These are phyloP conservation scores for Salticus scenicus DNA, from an alignment of 2,888 invertebrate genomes.

Conservation along the genomic window DNA sequence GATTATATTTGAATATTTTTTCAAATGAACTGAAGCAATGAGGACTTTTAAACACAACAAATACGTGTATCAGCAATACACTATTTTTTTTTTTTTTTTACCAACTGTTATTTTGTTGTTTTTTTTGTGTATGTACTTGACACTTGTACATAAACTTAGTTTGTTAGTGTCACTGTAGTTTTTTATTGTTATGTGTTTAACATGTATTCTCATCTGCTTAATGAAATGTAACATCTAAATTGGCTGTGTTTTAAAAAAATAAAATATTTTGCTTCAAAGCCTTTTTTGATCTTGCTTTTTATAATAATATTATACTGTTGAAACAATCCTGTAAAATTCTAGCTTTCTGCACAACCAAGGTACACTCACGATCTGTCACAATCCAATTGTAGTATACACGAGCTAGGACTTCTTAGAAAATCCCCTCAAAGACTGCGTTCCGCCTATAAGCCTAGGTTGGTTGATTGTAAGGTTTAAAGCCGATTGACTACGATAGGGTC, in stretches of 20 bases:
- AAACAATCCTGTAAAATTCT: no score
- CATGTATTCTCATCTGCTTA: slow-evolving; percentile 3
- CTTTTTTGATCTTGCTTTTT: no score
- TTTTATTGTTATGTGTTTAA: background rate
- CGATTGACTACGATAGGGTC: no score
- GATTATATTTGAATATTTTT: background rate
- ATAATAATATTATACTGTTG: no score
- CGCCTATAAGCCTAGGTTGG: no score
- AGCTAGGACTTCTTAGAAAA: no score
- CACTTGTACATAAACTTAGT: slow-evolving; percentile 1
- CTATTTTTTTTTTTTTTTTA: background rate
- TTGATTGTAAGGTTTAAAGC: no score
- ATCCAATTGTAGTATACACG: no score
- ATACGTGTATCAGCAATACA: background rate
- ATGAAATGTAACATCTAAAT: background rate
- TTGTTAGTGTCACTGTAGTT: background rate
- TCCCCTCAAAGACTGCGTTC: no score
- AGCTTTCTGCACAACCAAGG: no score
- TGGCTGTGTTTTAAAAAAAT: slow-evolving; percentile 1
- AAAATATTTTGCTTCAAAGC: slow-evolving; percentile 14
- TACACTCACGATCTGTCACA: no score
- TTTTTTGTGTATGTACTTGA: background rate
- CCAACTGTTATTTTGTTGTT: background rate
- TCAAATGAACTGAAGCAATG: background rate
- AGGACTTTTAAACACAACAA: background rate